Evolutionary conservation across 2,797 vertebrate species (phyloP), one percentile per base, ranked within the genome.

Genomic region (Muraenolepis orangiensis): DNA sequence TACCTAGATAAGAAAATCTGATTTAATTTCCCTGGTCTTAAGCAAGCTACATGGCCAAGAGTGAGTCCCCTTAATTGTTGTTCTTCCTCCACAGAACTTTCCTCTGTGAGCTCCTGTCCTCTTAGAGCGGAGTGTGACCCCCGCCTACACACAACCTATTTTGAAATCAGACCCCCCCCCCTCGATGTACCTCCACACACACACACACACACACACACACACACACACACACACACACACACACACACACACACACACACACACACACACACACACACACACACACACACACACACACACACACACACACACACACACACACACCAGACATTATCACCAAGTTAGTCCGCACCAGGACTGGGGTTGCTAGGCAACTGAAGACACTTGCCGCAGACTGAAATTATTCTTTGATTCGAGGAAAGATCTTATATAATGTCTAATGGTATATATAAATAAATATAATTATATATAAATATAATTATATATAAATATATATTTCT

Each of bases 331-430:
- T 93, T 88, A 91, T 79, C 81, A 78, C 81, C 72, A 76, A 81
- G 78, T 90, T 89, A 90, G 90, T 90, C 90, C 87, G 87, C 88
- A 87, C 89, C 83, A 86, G 90, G 89, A 89, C 85, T 89, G 88
- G 88, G 91, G 94, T 95, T 95, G 94, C 94, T 94, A 95, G 91
- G 94, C 94, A 95, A 95, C 94, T 91, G 91, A 93, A 93, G 92
- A 94, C 92, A 94, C 93, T 92, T 86, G 89, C 90, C 90, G 91
- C 89, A 93, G 89, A 92, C 90, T 91, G 90, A 93, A 94, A 91
- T 92, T 85, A 92, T 93, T 94, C 90, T 93, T 92, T 93, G 91
- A 92, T 92, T 92, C 89, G 88, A 90, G 87, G 84, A 90, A 93
- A 92, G 88, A 93, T 90, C 88, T 88, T 91, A 88, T 91, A 90